Evolutionary conservation across 2,113 vertebrate species (phyloP), one percentile per base, ranked within the genome.

Genomic region (Gorsachius goisagi): DNA sequence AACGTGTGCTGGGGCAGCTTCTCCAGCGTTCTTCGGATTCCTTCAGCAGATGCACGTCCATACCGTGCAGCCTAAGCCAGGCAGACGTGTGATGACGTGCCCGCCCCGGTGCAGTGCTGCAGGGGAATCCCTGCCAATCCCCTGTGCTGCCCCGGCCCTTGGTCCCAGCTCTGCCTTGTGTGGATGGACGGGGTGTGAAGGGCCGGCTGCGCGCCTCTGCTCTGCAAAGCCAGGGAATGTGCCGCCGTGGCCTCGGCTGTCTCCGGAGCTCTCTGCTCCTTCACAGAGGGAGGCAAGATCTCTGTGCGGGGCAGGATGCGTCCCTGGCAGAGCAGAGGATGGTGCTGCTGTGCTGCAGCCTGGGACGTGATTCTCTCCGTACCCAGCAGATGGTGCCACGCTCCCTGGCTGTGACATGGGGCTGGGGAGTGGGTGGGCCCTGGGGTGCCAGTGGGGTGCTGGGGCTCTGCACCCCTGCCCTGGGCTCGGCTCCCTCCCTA

Each of bases 1-100:
- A 18, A 28, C 9, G 32, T 11, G 59, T 72, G 81, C 63, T 37
- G 30, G 12, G 55, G 33, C 62, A 53, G 58, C 53, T 71, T 66
- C 52, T 53, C 63, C 44, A 44, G 41, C 41, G 41, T 44, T 44
- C 41, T 44, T 15, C 15, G 15, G 41, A 44, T 44, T 44, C 41
- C 41, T 44, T 15, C 41, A 44, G 21, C 39, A 44, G 39, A 13
- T 12, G 13, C 9, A 1, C 8, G 6, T 45, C 59, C 5, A 0
- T 44, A 4, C 37, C 2, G 0, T 8, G 0, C 62, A 12, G 58
- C n/a, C 45, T 15, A 41, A 50, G n/a, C 49, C 64, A 6, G 55
- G 52, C 41, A 19, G 2, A 12, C 19, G 3, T 49, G 59, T 3
- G 9, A 17, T 1, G 0, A 2, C 1, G 0, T 33, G 49, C 59